Conservation (phyloP, 2,888 invertebrate species). For the Lobophora halterata region DNA sequence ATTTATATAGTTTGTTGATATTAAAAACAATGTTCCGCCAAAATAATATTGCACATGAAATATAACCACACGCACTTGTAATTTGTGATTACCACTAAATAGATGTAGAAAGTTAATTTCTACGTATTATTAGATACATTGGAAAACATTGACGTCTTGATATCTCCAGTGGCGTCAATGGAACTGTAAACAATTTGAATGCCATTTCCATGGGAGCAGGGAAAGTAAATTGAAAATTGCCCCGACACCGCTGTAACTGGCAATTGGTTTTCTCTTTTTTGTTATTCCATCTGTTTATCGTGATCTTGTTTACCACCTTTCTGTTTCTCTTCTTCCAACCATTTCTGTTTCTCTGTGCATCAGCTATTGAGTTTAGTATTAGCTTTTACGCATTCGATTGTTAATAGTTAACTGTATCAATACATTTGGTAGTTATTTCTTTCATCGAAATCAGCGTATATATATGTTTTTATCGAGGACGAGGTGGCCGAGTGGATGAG, state of each 20-base stretch:
- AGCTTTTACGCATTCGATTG: too few relatives aligned
- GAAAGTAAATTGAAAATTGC: slow-evolving; percentile 52
- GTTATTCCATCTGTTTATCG: slow-evolving; percentile 10
- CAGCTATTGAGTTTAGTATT: too few relatives aligned
- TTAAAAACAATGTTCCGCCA: too few relatives aligned
- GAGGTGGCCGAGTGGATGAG: too few relatives aligned
- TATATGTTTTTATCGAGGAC: too few relatives aligned
- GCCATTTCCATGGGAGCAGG: slow-evolving; percentile 40
- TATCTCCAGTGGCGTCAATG: slow-evolving; percentile 28
- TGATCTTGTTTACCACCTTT: slow-evolving; percentile 10
- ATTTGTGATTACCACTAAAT: slow-evolving; percentile 2
- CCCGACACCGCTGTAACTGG: slow-evolving; percentile 34
- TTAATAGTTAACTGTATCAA: too few relatives aligned
- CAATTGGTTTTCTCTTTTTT: slow-evolving; percentile 42
- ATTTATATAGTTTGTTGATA: too few relatives aligned
- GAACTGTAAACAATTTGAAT: slow-evolving; percentile 43
- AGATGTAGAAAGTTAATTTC: slow-evolving; percentile 31
- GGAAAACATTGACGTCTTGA: slow-evolving; percentile 29
- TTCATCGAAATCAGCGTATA: too few relatives aligned
- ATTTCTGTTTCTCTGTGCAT: slow-evolving; percentile 5
- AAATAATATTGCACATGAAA: too few relatives aligned
- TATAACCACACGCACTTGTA: too few relatives aligned
- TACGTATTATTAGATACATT: slow-evolving; percentile 25
- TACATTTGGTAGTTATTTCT: too few relatives aligned
- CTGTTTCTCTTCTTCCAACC: slow-evolving; percentile 4